These are phyloP conservation scores for Pseudoatta argentina DNA, from an alignment of 1,140 invertebrate species.

Conservation along the genomic window DNA sequence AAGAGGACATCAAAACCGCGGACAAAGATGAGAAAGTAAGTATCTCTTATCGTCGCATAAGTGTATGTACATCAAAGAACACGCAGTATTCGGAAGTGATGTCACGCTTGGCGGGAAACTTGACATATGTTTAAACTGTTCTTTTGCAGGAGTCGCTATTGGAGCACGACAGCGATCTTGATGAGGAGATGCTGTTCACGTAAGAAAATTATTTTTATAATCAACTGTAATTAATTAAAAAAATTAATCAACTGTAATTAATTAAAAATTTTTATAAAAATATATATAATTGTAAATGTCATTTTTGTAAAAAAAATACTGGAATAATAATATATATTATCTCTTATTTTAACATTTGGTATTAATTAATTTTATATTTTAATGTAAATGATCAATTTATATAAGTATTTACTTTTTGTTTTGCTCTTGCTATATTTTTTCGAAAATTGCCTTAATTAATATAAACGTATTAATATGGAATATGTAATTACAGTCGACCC, in stretches of 20 bases:
- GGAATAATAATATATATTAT: neutral
- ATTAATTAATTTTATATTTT: too few relatives aligned
- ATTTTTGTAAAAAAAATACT: neutral
- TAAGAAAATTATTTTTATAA: slow-evolving; percentile 46
- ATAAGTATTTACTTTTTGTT: neutral
- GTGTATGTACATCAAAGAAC: neutral
- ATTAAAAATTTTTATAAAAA: neutral
- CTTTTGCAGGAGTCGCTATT: slow-evolving; percentile 79
- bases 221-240: neutral
- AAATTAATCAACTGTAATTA: neutral
- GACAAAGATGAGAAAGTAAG: slow-evolving; percentile 81
- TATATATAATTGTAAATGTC: neutral
- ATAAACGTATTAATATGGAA: neutral
- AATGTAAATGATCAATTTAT: too few relatives aligned
- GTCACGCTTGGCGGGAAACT: slow-evolving; percentile 45
- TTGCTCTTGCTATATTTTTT: neutral
- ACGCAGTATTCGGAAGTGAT: neutral
- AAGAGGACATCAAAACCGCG: slow-evolving; percentile 77
- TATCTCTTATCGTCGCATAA: neutral
- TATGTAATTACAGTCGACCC: slow-evolving; percentile 70
- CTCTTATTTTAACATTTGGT: too few relatives aligned
- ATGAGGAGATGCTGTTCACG: slow-evolving; percentile 82
- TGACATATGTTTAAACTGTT: slow-evolving; percentile 44
- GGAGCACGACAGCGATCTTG: slow-evolving; percentile 82
- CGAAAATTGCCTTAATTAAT: neutral